A percentile compares a stretch with the other conserved stretches of the same genome.
These are phyloP conservation scores for Amphiprion percula DNA, from an alignment of 2,113 vertebrate genomes.

Conservation along the genomic window DNA sequence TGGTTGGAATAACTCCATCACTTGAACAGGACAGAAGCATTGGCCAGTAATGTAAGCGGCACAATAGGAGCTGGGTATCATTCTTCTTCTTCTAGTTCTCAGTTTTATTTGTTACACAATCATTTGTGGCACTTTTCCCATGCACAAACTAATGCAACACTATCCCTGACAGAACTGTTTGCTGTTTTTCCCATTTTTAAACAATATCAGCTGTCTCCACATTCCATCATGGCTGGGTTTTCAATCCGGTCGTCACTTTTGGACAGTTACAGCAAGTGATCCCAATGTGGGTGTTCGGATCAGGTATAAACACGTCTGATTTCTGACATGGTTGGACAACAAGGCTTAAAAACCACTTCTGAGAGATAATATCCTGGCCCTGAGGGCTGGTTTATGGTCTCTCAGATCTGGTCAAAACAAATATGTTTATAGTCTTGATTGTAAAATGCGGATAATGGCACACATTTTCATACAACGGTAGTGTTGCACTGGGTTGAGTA, in stretches of 20 bases:
- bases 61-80: no score
- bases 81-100: no score
- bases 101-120: no score
- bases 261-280: background rate
- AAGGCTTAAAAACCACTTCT: conserved; percentile 16
- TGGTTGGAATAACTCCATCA: no score
- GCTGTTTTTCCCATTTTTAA: background rate
- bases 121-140: no score
- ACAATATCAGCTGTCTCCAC: background rate
- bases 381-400: conserved; percentile 18
- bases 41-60: no score
- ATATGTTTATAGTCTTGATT: conserved; percentile 11
- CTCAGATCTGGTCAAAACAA: conserved; percentile 19
- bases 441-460: conserved; percentile 9
- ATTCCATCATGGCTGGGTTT: background rate
- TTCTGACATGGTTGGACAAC: no score
- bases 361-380: background rate
- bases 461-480: conserved; percentile 18
- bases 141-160: no score
- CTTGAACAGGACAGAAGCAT: no score
- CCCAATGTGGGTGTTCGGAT: conserved; percentile 15
- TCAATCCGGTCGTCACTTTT: background rate
- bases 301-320: background rate
- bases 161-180: no score
- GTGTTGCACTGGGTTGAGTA: conserved; percentile 3